These are phyloP conservation scores for Andrena chrysosceles DNA, from an alignment of 2,888 invertebrate genomes.

Conservation along the genomic window DNA sequence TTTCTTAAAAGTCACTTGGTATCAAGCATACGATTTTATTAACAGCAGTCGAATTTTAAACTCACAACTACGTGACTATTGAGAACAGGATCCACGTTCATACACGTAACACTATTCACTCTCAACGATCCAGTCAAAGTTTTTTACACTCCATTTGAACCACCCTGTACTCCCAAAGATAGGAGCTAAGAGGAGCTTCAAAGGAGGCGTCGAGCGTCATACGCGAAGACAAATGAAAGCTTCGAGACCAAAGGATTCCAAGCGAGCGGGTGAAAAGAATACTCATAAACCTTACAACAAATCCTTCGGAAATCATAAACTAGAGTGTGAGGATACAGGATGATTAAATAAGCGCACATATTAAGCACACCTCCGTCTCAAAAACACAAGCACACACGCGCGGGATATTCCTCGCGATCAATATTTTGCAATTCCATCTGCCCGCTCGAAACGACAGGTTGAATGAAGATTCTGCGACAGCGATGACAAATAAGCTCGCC, in stretches of 20 bases:
- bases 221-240: background rate
- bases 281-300: background rate
- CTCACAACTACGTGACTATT: no score
- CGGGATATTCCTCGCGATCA: slow-evolving; percentile 33
- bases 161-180: background rate
- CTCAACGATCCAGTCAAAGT: background rate
- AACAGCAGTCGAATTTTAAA: no score
- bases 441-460: slow-evolving; percentile 1
- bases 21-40: no score
- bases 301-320: background rate
- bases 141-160: background rate
- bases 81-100: no score
- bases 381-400: slow-evolving; percentile 21
- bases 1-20: no score
- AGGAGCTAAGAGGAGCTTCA: background rate
- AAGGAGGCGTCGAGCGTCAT: background rate
- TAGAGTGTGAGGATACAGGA: background rate
- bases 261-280: background rate
- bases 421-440: slow-evolving; percentile 39
- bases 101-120: background rate
- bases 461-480: slow-evolving; percentile 13
- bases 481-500: background rate
- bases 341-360: slow-evolving; percentile 41
- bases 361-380: slow-evolving; percentile 25
- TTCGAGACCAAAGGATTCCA: background rate